Base-by-base conservation (phyloP, 2,888 invertebrate species). In the Apamea epomidion region DNA sequence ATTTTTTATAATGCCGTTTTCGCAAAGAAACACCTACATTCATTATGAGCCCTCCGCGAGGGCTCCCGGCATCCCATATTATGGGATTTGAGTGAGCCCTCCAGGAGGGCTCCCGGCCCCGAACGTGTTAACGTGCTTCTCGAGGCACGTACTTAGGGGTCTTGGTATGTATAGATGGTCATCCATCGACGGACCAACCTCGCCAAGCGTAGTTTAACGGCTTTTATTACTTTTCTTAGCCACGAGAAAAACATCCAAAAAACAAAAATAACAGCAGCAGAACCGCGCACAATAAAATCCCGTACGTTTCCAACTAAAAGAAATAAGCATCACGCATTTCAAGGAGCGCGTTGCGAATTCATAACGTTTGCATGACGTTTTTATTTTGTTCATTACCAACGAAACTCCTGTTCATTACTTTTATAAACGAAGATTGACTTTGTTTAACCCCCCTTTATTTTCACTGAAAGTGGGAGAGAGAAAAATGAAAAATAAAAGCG, bases 261-360 rank as follows among this genome's bases (percentile, higher is more conserved):
- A n/a, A 25, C 5, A 45, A 65, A 25, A 69, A 64, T 29, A 14
- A 14, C 1, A 25, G 37, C 18, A 45, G 6, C 18, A 37, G 16
- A 25, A 60, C 12, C 72, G 80, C 73, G 8, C 77, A 68, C 25
- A 84, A 84, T 78, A 76, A 37, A 25, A 5, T 18, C 65, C 89
- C 89, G 87, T 93, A 88, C 80, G 83, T 89, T 92, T 81, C 65
- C 74, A 84, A 74, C 68, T 82, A 83, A 86, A 89, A 91, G 91
- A 94, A 94, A 94, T 94, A 93, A 92, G 92, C 91, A 90, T 83
- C 87, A 88, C 91, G 91, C 90, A 90, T 89, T 91, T 91, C 74
- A 90, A 91, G 92, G 89, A 92, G 92, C 93, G 92, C 92, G 94
- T 94, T 94, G 94, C 93, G 94, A 94, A 95, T 95, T 95, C 94